Percentiles rank a stretch among this genome's conserved stretches.
phyloP scores from a whole-genome alignment of 2,113 vertebrate species.

The Xenopus borealis region DNA sequence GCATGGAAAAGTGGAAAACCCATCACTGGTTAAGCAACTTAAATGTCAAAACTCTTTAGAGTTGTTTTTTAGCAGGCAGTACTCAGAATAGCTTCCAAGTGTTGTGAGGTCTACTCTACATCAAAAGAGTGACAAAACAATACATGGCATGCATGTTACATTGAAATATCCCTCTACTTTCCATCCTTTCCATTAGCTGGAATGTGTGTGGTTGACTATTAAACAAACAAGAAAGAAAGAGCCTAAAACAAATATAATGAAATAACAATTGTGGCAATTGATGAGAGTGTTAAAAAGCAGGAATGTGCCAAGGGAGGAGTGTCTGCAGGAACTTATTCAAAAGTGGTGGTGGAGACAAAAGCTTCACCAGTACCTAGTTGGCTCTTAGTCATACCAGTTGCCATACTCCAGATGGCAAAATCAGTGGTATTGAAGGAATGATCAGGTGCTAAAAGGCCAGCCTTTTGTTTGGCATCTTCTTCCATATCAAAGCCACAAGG shows the following conservation, averaged over 20 bases:
- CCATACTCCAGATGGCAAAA: conserved; percentile 36
- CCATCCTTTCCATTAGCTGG: background rate
- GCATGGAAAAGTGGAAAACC: too few relatives aligned
- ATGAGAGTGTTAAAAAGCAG: conserved; percentile 6
- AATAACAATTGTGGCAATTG: background rate
- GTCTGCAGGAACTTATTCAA: conserved; percentile 10
- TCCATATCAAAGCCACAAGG: conserved; percentile 22
- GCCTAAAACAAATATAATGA: too few relatives aligned
- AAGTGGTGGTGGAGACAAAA: conserved; percentile 16
- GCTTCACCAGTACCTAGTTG: conserved; percentile 28
- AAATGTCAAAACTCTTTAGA: too few relatives aligned
- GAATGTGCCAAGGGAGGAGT: background rate
- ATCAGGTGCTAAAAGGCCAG: conserved; percentile 41
- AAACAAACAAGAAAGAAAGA: background rate
- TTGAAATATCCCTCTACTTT: background rate
- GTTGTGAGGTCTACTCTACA: too few relatives aligned
- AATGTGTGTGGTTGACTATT: conserved; percentile 7
- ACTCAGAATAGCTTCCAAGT: background rate
- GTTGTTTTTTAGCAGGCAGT: too few relatives aligned
- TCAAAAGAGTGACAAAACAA: background rate
- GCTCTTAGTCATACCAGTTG: conserved; percentile 19
- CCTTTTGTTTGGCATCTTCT: conserved; percentile 20
- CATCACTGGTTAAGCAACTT: too few relatives aligned
- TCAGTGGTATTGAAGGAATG: conserved; percentile 42
- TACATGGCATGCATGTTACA: conserved; percentile 7